Conservation (phyloP, 2,888 invertebrate genomes). For the Drosophila koepferae region DNA sequence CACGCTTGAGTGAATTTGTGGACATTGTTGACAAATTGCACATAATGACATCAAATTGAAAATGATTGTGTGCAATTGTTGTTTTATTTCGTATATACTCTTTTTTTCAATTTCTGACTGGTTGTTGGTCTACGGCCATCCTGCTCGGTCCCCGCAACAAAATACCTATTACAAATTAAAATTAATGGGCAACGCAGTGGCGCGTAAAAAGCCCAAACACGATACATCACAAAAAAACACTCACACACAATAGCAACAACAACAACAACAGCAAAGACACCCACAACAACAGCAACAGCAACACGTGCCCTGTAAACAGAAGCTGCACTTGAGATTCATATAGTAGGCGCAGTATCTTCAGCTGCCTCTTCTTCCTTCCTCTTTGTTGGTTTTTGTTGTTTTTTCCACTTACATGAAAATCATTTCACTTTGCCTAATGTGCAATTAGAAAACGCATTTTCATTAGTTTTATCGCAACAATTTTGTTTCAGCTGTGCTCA, state of each 20-base stretch:
- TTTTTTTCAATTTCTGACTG: conserved; percentile 21
- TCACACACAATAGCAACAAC: conserved; percentile 5
- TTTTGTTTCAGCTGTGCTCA: conserved; percentile 63
- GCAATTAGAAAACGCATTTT: conserved; percentile 82
- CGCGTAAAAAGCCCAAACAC: conserved; percentile 71
- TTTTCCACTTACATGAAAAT: conserved; percentile 66
- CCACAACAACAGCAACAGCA: conserved; percentile 28
- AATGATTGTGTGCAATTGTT: conserved; percentile 83
- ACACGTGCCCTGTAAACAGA: conserved; percentile 66
- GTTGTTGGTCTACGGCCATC: conserved; percentile 10
- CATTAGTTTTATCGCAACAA: conserved; percentile 81
- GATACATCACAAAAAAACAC: conserved; percentile 52
- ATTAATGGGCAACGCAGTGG: conserved; percentile 80
- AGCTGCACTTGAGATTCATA: conserved; percentile 79
- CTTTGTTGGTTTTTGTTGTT: no score
- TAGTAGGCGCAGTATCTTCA: conserved; percentile 1
- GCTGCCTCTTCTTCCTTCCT: background rate
- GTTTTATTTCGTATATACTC: conserved; percentile 28
- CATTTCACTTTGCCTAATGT: conserved; percentile 83
- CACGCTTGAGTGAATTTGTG: conserved; percentile 64
- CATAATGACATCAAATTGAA: conserved; percentile 84
- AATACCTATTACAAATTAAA: conserved; percentile 78
- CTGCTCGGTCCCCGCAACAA: conserved; percentile 19
- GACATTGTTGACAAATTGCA: conserved; percentile 84
- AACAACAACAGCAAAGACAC: conserved; percentile 36